A percentile compares a stretch with the other conserved stretches of the same genome.
phyloP scores from a whole-genome alignment of 2,113 vertebrate genomes.

The Alces alces region DNA sequence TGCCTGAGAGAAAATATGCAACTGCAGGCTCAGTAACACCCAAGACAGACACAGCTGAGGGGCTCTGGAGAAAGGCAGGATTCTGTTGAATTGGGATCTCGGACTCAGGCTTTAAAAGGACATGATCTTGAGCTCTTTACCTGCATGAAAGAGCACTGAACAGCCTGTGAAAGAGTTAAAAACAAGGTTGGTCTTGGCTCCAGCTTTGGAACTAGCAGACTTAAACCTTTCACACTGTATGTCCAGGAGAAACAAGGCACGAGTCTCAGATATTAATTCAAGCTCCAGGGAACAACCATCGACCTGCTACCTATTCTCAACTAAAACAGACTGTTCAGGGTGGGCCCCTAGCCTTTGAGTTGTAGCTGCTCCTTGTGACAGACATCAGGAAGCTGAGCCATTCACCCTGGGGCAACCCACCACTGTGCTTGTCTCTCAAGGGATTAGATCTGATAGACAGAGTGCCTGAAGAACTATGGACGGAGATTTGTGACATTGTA shows the following conservation, averaged over 20 bases:
- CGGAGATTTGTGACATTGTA: not conserved
- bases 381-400: not conserved
- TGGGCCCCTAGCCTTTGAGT: not conserved
- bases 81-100: not conserved
- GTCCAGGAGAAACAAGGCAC: rapidly evolving
- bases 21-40: not conserved
- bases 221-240: not conserved
- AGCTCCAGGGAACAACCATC: rapidly evolving
- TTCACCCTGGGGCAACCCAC: not conserved
- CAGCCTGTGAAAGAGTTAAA: not conserved
- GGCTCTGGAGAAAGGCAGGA: not conserved
- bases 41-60: not conserved
- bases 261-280: not conserved
- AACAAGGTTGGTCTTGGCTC: not conserved
- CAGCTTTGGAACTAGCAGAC: not conserved
- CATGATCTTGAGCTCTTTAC: not conserved
- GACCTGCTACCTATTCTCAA: not conserved
- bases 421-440: not conserved
- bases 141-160: not conserved
- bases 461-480: not conserved
- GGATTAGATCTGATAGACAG: not conserved
- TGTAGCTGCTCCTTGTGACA: not conserved
- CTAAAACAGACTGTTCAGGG: not conserved
- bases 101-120: not conserved
- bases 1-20: not conserved